phyloP scores from a whole-genome alignment of 2,113 vertebrate genomes.

The Bettongia penicillata region DNA sequence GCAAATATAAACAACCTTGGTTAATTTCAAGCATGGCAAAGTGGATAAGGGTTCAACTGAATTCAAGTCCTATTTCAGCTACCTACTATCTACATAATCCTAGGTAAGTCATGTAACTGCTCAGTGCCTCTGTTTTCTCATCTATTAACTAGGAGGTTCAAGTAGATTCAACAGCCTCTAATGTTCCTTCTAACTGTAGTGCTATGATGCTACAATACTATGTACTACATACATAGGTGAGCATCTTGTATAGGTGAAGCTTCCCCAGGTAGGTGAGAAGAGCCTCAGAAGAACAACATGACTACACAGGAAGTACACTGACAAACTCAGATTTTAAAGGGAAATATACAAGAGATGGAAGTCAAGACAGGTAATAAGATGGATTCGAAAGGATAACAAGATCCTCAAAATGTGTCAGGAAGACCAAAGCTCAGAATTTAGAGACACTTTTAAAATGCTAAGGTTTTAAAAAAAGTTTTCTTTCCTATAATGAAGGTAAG shows the following conservation, averaged over 20 bases:
- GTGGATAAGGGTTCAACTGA: neutral
- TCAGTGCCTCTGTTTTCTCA: neutral
- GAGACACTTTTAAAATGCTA: neutral
- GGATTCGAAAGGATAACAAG: neutral
- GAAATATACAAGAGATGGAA: neutral
- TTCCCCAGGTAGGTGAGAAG: too few relatives aligned
- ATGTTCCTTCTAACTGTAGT: neutral
- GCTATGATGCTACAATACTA: too few relatives aligned
- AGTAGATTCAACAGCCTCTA: neutral
- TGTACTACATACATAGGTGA: too few relatives aligned
- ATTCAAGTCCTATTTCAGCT: neutral
- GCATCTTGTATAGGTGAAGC: too few relatives aligned
- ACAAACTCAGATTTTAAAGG: neutral
- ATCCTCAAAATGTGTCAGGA: neutral
- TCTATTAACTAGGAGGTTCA: neutral
- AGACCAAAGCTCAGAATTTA: neutral
- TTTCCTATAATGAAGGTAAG: neutral
- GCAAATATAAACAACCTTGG: neutral
- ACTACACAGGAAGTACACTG: neutral
- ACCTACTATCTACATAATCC: neutral
- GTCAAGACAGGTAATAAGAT: neutral
- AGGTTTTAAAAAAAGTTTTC: neutral
- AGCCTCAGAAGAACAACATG: neutral
- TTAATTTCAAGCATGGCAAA: neutral
- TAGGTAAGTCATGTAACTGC: neutral